Evolutionary conservation across 2,888 invertebrate genomes (phyloP).

Genomic region (Luperina nickerlii): DNA sequence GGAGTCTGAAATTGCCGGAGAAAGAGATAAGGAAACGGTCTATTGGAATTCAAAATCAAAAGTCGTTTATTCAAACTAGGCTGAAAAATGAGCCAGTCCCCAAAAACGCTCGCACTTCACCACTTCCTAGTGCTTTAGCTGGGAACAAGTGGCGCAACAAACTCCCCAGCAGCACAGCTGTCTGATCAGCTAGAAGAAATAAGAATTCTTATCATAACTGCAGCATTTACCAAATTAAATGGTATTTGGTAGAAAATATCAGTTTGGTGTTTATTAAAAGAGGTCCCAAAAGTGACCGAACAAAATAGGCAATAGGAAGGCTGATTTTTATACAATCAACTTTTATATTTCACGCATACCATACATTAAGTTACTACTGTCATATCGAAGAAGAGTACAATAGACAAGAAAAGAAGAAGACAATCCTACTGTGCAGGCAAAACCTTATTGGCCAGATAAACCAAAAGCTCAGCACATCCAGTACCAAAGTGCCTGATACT

Average conservation of each 20-base stretch:
- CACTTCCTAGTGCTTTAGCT: too few species aligned
- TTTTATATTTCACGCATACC: not conserved
- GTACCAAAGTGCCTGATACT: conserved; percentile 20
- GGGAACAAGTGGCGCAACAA: too few species aligned
- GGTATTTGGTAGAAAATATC: not conserved
- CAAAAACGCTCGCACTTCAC: too few species aligned
- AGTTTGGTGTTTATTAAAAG: not conserved
- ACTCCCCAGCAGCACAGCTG: too few species aligned
- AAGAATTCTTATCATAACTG: not conserved
- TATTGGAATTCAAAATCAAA: too few species aligned
- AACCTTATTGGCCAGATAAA: not conserved
- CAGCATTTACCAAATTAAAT: not conserved
- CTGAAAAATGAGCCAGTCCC: too few species aligned
- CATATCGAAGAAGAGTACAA: too few species aligned
- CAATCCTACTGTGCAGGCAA: not conserved
- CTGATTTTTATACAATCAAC: not conserved
- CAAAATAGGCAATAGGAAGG: not conserved
- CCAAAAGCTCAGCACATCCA: not conserved
- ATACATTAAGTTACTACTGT: too few species aligned
- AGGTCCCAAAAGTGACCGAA: not conserved
- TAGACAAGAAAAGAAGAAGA: too few species aligned
- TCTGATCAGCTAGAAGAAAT: too few species aligned
- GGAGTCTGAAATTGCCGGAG: conserved; percentile 68
- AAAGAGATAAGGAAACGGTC: not conserved
- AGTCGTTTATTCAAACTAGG: too few species aligned